phyloP scores from a whole-genome alignment of 1,140 invertebrate genomes.

The Panonychus citri region DNA sequence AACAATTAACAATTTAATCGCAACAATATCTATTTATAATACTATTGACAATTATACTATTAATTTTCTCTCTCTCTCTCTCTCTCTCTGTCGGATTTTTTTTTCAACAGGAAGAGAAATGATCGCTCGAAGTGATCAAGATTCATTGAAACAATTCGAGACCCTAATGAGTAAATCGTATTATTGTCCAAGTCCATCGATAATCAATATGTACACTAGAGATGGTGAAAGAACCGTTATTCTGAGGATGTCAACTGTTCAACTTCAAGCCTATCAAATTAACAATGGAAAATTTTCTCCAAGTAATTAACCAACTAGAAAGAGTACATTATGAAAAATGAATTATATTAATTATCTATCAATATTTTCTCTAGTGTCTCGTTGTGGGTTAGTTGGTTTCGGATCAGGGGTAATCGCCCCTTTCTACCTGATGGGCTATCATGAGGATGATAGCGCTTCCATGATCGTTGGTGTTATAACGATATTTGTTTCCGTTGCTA shows the following conservation, averaged over 20 bases:
- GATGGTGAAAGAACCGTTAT: conserved; percentile 15
- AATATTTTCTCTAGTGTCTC: conserved; percentile 14
- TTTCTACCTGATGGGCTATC: conserved; percentile 11
- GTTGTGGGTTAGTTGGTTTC: conserved; percentile 16
- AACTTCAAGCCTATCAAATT: conserved; percentile 38
- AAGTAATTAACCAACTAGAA: conserved; percentile 19
- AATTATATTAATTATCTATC: neutral
- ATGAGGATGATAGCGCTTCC: conserved; percentile 51
- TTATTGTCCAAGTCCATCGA: conserved; percentile 28
- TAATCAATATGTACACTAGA: conserved; percentile 14
- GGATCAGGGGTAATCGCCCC: conserved; percentile 14
- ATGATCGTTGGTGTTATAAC: conserved; percentile 64
- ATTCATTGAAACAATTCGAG: conserved; percentile 37
- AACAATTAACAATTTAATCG: neutral
- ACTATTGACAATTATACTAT: neutral
- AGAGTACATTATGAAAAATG: neutral
- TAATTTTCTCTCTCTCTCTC: too few species aligned
- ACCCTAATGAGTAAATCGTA: conserved; percentile 64
- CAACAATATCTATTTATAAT: neutral
- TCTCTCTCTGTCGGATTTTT: too few species aligned
- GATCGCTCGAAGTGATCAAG: conserved; percentile 12
- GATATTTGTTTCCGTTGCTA: conserved; percentile 48
- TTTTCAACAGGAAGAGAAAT: conserved; percentile 9
- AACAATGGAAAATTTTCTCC: conserved; percentile 35
- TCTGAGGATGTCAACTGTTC: conserved; percentile 26